Percentiles rank a stretch among this genome's conserved stretches.
Conservation (phyloP, 2,888 invertebrate genomes). For the Habrosyne pyritoides region DNA sequence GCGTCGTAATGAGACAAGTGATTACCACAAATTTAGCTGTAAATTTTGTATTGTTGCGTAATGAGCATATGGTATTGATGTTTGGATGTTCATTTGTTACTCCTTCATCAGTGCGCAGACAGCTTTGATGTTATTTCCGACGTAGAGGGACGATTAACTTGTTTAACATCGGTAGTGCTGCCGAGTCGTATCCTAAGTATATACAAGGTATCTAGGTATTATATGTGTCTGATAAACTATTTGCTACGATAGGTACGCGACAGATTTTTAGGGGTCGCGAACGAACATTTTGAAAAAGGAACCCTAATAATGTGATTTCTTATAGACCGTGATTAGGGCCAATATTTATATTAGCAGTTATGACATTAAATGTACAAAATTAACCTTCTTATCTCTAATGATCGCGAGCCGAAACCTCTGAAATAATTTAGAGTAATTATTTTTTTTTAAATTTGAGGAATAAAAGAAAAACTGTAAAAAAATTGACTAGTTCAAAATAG, state of each 20-base stretch:
- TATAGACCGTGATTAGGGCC: no score
- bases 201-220: not conserved
- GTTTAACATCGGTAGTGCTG: not conserved
- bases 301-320: no score
- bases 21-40: constrained; percentile 9
- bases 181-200: not conserved
- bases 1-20: constrained; percentile 12
- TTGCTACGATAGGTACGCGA: not conserved
- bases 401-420: no score
- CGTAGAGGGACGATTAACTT: not conserved
- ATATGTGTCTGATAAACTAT: not conserved
- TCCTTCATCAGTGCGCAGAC: not conserved
- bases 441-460: no score
- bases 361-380: no score
- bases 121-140: constrained; percentile 2
- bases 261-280: not conserved
- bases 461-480: no score
- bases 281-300: not conserved
- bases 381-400: no score
- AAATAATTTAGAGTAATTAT: no score
- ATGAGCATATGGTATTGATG: not conserved
- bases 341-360: no score
- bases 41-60: constrained; percentile 10
- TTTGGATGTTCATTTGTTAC: not conserved
- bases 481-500: no score